phyloP scores from a whole-genome alignment of 2,113 vertebrate genomes.

The Numida meleagris region DNA sequence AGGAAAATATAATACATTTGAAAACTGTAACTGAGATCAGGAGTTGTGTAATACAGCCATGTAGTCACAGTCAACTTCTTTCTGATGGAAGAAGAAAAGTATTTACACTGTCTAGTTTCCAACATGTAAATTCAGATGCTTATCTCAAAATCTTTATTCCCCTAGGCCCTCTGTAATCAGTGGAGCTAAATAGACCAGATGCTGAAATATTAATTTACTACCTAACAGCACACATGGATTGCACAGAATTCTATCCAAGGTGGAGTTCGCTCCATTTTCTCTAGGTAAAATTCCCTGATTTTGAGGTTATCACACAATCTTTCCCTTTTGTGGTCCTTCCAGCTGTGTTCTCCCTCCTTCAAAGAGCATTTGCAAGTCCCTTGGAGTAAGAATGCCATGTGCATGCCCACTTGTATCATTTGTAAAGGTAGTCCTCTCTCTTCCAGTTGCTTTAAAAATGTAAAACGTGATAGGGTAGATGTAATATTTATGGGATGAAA shows the following conservation, averaged over 20 bases:
- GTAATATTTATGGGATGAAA: neutral
- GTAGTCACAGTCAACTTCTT: neutral
- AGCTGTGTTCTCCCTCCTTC: neutral
- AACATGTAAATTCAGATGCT: neutral
- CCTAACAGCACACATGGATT: neutral
- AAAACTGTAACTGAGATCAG: neutral
- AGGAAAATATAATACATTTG: neutral
- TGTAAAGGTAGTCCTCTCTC: neutral
- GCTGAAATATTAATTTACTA: neutral
- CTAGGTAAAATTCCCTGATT: neutral
- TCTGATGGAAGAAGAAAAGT: neutral
- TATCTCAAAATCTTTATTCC: neutral
- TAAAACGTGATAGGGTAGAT: neutral
- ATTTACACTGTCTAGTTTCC: neutral
- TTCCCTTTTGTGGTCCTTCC: neutral
- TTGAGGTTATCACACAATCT: neutral
- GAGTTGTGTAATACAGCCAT: neutral
- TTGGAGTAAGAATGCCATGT: fast-evolving
- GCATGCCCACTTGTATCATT: neutral
- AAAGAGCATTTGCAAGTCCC: neutral
- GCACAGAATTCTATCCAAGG: neutral
- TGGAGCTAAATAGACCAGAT: neutral
- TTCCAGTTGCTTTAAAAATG: neutral
- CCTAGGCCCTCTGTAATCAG: neutral
- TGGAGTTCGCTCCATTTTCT: neutral